A percentile compares a stretch with the other conserved stretches of the same genome.
These are phyloP conservation scores for Spodoptera picta DNA, from an alignment of 2,888 invertebrate genomes.

Conservation along the genomic window DNA sequence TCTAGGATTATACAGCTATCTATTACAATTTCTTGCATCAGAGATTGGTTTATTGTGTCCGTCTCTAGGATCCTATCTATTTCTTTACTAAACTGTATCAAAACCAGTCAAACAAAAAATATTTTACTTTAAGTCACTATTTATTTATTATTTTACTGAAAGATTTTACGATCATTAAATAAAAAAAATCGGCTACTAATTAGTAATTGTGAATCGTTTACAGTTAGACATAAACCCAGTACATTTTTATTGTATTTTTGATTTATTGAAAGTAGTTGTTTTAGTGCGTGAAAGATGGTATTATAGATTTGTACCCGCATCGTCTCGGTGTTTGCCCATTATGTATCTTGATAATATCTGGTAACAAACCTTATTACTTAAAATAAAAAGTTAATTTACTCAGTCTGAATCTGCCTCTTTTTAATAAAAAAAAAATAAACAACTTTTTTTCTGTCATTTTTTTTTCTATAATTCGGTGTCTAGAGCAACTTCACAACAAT, in stretches of 20 bases:
- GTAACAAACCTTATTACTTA: conserved; percentile 4
- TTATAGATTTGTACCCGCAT: conserved; percentile 24
- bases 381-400: no score
- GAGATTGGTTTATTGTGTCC: no score
- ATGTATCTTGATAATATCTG: neutral
- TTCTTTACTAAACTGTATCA: no score
- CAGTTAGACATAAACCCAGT: conserved; percentile 10
- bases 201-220: conserved; percentile 11
- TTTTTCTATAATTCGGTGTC: no score
- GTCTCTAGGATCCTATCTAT: no score
- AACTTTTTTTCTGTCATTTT: no score
- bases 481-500: no score
- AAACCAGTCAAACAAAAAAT: no score
- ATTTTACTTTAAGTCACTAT: neutral
- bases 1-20: no score
- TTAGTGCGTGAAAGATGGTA: conserved; percentile 36
- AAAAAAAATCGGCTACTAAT: conserved; percentile 21
- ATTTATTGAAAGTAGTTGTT: conserved; percentile 24
- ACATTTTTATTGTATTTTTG: conserved; percentile 4
- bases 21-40: no score
- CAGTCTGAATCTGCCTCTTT: no score
- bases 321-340: conserved; percentile 11
- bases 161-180: conserved; percentile 10
- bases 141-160: conserved; percentile 17
- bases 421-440: no score